Conservation (phyloP, 2,888 invertebrate species). For the Archaeoteleia sp. region DNA sequence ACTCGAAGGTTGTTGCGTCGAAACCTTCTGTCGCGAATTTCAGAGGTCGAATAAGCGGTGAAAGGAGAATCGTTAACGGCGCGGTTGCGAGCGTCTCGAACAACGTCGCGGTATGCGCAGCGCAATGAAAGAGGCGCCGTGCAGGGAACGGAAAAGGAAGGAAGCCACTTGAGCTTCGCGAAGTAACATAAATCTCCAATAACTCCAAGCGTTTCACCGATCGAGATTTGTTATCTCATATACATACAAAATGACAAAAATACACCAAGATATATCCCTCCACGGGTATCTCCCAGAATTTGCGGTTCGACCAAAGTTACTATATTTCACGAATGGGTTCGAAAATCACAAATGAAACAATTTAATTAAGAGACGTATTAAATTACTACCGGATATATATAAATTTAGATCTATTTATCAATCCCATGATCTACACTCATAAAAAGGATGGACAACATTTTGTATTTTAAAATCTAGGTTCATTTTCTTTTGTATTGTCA, state of each 20-base stretch:
- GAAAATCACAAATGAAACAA: too few relatives aligned
- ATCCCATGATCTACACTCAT: too few relatives aligned
- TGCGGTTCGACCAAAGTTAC: constrained; percentile 1
- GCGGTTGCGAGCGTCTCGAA: constrained; percentile 15
- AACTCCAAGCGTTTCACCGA: constrained; percentile 16
- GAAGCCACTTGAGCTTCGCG: constrained; percentile 25
- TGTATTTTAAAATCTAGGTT: too few relatives aligned
- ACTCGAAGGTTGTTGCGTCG: constrained; percentile 8
- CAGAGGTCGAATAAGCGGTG: constrained; percentile 17
- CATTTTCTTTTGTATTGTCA: too few relatives aligned
- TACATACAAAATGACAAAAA: constrained; percentile 20
- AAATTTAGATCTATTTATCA: too few relatives aligned
- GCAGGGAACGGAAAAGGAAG: constrained; percentile 20
- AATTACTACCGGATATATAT: neutral
- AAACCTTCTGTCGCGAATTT: constrained; percentile 22
- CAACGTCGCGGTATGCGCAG: constrained; percentile 35
- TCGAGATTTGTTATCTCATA: constrained; percentile 15
- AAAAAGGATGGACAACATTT: too few relatives aligned
- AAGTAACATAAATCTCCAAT: constrained; percentile 28
- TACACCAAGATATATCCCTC: neutral
- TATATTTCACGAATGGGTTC: constrained; percentile 8
- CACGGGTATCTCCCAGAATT: neutral
- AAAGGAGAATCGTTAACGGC: constrained; percentile 27
- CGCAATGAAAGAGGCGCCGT: constrained; percentile 29
- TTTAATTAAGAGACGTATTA: neutral